Percentiles rank a stretch among this genome's conserved stretches.
These are phyloP conservation scores for Caligus rogercresseyi DNA, from an alignment of 1,140 invertebrate genomes.

Conservation along the genomic window DNA sequence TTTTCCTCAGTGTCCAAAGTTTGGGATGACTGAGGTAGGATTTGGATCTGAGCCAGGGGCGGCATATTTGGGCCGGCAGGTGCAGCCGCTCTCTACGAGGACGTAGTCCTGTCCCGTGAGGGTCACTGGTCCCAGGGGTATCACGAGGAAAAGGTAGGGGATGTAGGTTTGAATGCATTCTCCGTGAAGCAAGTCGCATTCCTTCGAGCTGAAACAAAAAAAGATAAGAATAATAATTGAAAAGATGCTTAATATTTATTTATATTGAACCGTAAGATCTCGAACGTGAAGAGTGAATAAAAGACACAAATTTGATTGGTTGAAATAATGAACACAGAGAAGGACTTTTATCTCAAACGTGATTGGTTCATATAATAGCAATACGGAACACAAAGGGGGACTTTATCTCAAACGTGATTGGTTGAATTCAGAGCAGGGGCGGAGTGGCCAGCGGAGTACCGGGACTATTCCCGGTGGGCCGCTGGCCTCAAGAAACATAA, in stretches of 20 bases:
- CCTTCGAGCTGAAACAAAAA: constrained; percentile 45
- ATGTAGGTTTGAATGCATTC: constrained; percentile 79
- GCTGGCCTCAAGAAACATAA: no score
- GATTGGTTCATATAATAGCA: no score
- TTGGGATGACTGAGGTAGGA: constrained; percentile 28
- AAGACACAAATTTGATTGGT: neutral
- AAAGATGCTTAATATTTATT: neutral
- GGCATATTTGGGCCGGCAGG: constrained; percentile 63
- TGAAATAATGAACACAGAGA: neutral
- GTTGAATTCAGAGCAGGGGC: no score
- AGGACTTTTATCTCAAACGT: neutral
- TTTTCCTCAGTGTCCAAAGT: constrained; percentile 25
- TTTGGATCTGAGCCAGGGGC: constrained; percentile 26
- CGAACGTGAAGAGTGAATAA: neutral
- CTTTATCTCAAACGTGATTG: no score
- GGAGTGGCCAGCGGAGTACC: no score
- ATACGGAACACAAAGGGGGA: no score
- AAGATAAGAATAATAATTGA: constrained; percentile 1
- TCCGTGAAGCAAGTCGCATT: constrained; percentile 68
- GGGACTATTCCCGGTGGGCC: no score
- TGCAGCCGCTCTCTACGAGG: constrained; percentile 72
- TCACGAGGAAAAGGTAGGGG: constrained; percentile 71
- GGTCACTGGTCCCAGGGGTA: constrained; percentile 70
- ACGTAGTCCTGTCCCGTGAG: constrained; percentile 67
- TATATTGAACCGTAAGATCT: neutral